Evolutionary conservation across 1,140 invertebrate species (phyloP).

Genomic region (Leptinotarsa lineolata): DNA sequence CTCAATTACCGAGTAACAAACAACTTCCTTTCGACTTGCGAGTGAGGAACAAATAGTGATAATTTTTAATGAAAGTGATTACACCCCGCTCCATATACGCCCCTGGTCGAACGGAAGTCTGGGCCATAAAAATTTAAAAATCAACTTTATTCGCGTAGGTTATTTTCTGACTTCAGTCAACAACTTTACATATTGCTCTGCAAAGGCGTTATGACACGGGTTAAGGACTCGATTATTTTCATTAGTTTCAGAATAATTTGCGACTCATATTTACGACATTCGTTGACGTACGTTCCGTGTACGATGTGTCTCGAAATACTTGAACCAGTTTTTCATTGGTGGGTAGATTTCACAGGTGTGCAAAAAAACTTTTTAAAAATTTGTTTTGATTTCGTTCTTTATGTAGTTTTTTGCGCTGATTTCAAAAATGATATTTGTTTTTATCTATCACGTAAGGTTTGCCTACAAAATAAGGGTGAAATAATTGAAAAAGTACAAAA

Average conservation of each 20-base stretch:
- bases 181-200: conserved; percentile 30
- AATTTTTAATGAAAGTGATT: neutral
- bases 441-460: no score
- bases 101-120: conserved; percentile 34
- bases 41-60: neutral
- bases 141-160: conserved; percentile 33
- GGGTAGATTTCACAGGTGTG: no score
- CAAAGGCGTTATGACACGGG: conserved; percentile 15
- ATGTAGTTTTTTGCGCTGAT: no score
- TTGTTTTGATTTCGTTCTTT: no score
- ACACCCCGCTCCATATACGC: conserved; percentile 1
- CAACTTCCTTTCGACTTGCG: neutral
- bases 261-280: neutral
- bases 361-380: no score
- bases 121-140: conserved; percentile 38
- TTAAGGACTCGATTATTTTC: conserved; percentile 12
- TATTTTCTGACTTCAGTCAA: conserved; percentile 30
- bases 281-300: neutral
- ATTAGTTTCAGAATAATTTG: conserved; percentile 10
- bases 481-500: no score
- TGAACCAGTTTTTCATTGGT: no score
- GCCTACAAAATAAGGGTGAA: no score
- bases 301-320: no score
- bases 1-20: no score
- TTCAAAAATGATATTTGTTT: no score